Evolutionary conservation across 2,113 vertebrate genomes (phyloP).

Genomic region (Ochotona curzoniae): DNA sequence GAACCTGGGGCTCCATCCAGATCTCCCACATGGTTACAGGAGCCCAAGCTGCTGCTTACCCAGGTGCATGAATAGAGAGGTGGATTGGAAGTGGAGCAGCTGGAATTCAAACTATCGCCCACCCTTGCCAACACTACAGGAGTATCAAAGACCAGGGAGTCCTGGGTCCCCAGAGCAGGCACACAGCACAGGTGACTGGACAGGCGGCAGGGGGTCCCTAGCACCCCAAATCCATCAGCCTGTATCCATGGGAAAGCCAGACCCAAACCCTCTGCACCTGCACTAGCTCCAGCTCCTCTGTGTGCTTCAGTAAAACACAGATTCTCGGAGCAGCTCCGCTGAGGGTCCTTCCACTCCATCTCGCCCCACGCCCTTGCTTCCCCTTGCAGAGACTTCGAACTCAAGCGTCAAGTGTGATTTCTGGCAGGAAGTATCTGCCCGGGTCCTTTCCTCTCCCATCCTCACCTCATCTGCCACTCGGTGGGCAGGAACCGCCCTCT

Average conservation of each 20-base stretch:
- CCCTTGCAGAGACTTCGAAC: background rate
- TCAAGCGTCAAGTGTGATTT: background rate
- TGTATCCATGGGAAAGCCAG: background rate
- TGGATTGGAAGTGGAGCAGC: no score
- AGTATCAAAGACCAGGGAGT: background rate
- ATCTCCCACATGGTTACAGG: no score
- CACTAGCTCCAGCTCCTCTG: no score
- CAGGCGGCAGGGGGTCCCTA: background rate
- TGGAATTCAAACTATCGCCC: no score
- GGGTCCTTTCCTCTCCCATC: background rate
- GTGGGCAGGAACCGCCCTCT: background rate
- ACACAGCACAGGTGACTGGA: background rate
- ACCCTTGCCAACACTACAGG: no score
- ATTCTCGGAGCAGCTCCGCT: background rate
- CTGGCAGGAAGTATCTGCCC: background rate
- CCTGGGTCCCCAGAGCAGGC: background rate
- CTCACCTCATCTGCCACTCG: background rate
- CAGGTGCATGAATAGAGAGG: no score
- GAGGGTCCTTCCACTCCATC: background rate
- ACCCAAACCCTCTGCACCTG: rapidly evolving
- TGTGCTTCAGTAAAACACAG: background rate
- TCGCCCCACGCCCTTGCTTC: no score
- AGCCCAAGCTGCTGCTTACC: no score
- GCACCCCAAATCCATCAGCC: background rate
- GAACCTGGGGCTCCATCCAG: no score